Evolutionary conservation across 2,888 invertebrate genomes (phyloP).

Genomic region (Magallana nippona): DNA sequence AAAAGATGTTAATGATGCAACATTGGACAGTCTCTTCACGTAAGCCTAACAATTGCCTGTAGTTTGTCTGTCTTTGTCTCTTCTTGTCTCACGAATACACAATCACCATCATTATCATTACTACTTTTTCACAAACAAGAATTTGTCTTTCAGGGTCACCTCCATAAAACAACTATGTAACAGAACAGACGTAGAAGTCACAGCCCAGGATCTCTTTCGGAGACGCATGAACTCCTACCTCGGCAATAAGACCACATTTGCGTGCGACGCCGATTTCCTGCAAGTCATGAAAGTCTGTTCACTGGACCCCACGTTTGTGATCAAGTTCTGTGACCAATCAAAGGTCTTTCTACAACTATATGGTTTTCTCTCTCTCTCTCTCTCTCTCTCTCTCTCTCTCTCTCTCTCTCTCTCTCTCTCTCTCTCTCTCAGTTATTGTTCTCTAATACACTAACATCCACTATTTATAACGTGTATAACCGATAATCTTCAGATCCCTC

Average conservation of each 20-base stretch:
- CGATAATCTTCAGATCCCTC: background rate
- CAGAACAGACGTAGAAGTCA: background rate
- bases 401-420: too few species aligned
- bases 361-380: too few species aligned
- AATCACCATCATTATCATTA: too few species aligned
- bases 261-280: background rate
- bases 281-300: background rate
- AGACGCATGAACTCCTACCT: conserved; percentile 1
- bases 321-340: background rate
- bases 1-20: background rate
- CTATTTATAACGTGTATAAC: too few species aligned
- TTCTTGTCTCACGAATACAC: background rate
- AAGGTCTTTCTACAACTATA: background rate
- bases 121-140: too few species aligned
- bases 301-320: background rate
- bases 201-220: background rate
- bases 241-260: background rate
- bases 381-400: too few species aligned
- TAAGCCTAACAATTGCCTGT: background rate
- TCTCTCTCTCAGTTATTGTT: too few species aligned
- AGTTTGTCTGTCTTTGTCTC: too few species aligned
- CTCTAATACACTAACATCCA: too few species aligned
- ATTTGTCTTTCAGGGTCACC: background rate
- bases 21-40: background rate
- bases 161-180: background rate